phyloP scores from a whole-genome alignment of 2,797 vertebrate species.

The Pantherophis vulpinus region DNA sequence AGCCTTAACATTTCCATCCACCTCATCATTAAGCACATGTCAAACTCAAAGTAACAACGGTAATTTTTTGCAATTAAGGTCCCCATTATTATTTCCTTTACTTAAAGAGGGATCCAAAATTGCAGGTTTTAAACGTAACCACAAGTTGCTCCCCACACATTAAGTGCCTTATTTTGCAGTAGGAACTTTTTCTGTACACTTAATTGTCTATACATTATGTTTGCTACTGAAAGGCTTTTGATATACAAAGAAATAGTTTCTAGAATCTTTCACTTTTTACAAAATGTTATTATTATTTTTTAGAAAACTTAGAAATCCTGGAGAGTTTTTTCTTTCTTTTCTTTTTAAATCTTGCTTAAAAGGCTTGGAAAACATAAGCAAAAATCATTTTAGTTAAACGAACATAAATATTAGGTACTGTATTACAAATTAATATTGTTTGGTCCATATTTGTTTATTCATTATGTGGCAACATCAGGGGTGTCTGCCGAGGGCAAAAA shows the following conservation, averaged over 20 bases:
- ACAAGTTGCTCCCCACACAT: conserved; percentile 53
- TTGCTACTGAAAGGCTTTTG: conserved; percentile 25
- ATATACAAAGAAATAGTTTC: background rate
- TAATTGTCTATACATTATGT: conserved; percentile 33
- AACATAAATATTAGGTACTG: background rate
- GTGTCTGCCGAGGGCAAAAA: background rate
- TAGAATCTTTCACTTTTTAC: background rate
- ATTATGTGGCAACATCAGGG: background rate
- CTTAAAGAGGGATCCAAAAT: conserved; percentile 73
- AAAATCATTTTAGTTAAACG: background rate
- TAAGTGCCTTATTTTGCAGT: conserved; percentile 23
- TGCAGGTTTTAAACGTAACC: conserved; percentile 71
- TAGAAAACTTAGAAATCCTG: background rate
- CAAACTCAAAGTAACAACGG: conserved; percentile 71
- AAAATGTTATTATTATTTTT: background rate
- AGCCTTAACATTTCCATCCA: conserved; percentile 76
- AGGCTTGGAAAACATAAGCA: background rate
- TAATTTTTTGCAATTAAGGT: conserved; percentile 81
- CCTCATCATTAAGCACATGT: conserved; percentile 76
- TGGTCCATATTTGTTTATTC: background rate
- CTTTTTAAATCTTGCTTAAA: background rate
- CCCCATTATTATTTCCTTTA: conserved; percentile 81
- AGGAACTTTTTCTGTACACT: conserved; percentile 15
- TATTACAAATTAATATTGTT: too few relatives aligned
- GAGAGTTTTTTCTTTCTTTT: background rate